Conservation (phyloP, 2,888 invertebrate genomes). For the Synanthedon formicaeformis region DNA sequence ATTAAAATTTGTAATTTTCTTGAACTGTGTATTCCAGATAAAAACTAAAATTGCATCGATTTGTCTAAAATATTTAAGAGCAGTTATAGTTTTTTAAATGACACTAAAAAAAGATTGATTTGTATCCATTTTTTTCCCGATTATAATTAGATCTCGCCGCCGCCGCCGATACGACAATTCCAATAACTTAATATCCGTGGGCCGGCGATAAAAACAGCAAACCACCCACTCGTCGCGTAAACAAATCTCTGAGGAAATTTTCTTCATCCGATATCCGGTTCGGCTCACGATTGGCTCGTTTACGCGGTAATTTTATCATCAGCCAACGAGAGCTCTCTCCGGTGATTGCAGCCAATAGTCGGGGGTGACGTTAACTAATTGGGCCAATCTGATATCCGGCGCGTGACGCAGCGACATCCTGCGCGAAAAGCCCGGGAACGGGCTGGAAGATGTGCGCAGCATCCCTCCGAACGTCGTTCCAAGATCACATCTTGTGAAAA, state of each 20-base stretch:
- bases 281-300: slow-evolving; percentile 33
- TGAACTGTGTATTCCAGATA: too few relatives aligned
- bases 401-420: slow-evolving; percentile 45
- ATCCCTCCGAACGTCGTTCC: slow-evolving; percentile 45
- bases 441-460: slow-evolving; percentile 55
- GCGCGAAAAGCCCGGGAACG: slow-evolving; percentile 64
- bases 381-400: slow-evolving; percentile 55
- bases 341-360: slow-evolving; percentile 31
- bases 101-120: too few relatives aligned
- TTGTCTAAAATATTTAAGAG: too few relatives aligned
- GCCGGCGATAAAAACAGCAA: slow-evolving; percentile 32
- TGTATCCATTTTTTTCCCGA: too few relatives aligned
- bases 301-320: slow-evolving; percentile 37
- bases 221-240: slow-evolving; percentile 47
- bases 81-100: too few relatives aligned
- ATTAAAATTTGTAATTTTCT: too few relatives aligned
- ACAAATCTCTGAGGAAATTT: slow-evolving; percentile 64
- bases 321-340: slow-evolving; percentile 30
- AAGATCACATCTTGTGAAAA: slow-evolving; percentile 69
- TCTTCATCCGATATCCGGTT: slow-evolving; percentile 57
- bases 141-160: too few relatives aligned
- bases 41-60: too few relatives aligned
- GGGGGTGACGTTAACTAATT: slow-evolving; percentile 36
- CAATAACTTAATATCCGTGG: slow-evolving; percentile 47
- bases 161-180: slow-evolving; percentile 11